Conservation (phyloP, 2,797 vertebrate species). For the Chromis chromis region DNA sequence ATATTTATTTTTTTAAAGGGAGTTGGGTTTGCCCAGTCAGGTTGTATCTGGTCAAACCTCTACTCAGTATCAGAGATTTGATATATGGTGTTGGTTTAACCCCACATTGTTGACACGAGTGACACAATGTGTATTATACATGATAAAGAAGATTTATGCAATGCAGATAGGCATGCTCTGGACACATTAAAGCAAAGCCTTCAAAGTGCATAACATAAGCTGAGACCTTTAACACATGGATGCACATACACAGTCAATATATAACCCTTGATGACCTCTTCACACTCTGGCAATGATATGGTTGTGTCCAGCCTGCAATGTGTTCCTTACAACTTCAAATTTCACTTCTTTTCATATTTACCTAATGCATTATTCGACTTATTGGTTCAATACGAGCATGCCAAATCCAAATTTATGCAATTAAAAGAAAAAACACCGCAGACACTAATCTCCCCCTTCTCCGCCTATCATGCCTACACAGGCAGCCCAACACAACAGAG, state of each 20-base stretch:
- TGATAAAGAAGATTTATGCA: slow-evolving; percentile 48
- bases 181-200: slow-evolving; percentile 16
- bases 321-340: not conserved
- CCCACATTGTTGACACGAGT: slow-evolving; percentile 42
- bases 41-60: slow-evolving; percentile 9
- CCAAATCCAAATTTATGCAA: slow-evolving; percentile 11
- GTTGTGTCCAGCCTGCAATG: not conserved
- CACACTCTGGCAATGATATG: not conserved
- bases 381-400: not conserved
- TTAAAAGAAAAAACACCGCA: slow-evolving; percentile 13
- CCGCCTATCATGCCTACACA: slow-evolving; percentile 31
- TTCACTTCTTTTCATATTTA: not conserved
- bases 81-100: slow-evolving; percentile 48
- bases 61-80: slow-evolving; percentile 25
- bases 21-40: not conserved
- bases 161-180: slow-evolving; percentile 10
- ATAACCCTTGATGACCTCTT: slow-evolving; percentile 7
- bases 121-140: not conserved
- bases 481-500: slow-evolving; percentile 6
- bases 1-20: slow-evolving; percentile 33
- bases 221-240: slow-evolving; percentile 4
- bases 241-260: slow-evolving; percentile 9
- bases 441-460: slow-evolving; percentile 6
- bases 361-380: not conserved
- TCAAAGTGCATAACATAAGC: slow-evolving; percentile 16